phyloP scores from a whole-genome alignment of 2,797 vertebrate species.

The Gallinago stenura region DNA sequence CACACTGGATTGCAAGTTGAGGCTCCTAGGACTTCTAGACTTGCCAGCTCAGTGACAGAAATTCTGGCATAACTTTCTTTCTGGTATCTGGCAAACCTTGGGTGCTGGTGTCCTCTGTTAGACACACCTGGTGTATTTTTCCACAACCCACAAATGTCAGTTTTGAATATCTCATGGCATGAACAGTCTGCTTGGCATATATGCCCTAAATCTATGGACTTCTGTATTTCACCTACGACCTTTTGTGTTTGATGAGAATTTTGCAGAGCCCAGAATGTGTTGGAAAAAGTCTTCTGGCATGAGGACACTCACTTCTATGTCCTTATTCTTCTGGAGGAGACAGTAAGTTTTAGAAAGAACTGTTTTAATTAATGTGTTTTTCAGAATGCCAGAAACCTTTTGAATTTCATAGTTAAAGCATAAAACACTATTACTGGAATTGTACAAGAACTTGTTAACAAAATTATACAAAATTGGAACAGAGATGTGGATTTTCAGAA shows the following conservation, averaged over 20 bases:
- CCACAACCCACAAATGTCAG: not conserved
- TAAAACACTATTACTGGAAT: not conserved
- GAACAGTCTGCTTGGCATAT: not conserved
- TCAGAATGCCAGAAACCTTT: not conserved
- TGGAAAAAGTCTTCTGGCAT: not conserved
- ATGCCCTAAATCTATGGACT: not conserved
- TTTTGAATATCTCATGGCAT: not conserved
- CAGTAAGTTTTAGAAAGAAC: not conserved
- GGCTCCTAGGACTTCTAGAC: not conserved
- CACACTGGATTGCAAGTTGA: not conserved
- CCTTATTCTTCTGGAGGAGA: not conserved
- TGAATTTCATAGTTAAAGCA: not conserved
- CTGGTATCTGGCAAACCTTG: not conserved
- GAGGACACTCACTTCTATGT: not conserved
- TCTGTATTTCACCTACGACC: not conserved
- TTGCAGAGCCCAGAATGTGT: not conserved
- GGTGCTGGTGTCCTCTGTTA: not conserved
- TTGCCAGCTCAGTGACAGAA: constrained; percentile 3
- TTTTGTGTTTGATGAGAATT: not conserved
- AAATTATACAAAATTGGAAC: not conserved
- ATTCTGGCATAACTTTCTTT: constrained; percentile 12
- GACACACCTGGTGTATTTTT: constrained; percentile 4
- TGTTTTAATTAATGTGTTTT: not conserved
- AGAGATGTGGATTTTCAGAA: not conserved
- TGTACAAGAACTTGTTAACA: not conserved